These are phyloP conservation scores for Temnothorax curvispinosus DNA, from an alignment of 1,140 invertebrate genomes.

Conservation along the genomic window DNA sequence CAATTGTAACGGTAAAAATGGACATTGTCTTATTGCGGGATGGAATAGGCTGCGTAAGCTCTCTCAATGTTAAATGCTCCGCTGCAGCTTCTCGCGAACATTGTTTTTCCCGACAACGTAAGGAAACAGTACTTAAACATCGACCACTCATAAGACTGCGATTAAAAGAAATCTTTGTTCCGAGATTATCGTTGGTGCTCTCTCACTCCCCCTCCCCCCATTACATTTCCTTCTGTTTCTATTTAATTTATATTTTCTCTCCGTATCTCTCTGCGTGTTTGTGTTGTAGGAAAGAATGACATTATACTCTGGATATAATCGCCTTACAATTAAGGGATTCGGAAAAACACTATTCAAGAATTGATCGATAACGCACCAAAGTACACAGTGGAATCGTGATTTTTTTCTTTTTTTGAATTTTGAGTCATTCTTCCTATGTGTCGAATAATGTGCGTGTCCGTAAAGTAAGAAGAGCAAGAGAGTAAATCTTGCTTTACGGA, in stretches of 20 bases:
- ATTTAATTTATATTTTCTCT: constrained; percentile 24
- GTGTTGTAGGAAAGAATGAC: neutral
- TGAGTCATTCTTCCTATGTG: neutral
- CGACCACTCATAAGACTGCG: constrained; percentile 11
- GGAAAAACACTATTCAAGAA: neutral
- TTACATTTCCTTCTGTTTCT: neutral
- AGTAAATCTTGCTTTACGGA: neutral
- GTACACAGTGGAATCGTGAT: constrained; percentile 5
- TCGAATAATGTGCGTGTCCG: neutral
- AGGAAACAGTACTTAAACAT: neutral
- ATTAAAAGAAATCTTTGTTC: constrained; percentile 2
- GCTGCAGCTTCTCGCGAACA: constrained; percentile 24
- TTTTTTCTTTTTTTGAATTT: neutral
- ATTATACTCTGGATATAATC: neutral
- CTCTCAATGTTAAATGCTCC: constrained; percentile 71
- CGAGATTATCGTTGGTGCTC: neutral
- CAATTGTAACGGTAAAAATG: constrained; percentile 76
- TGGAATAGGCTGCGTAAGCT: constrained; percentile 77
- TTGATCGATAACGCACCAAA: neutral
- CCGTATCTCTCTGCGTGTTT: neutral
- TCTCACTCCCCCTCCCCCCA: neutral
- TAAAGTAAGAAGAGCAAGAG: neutral
- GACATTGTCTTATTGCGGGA: constrained; percentile 76
- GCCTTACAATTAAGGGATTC: neutral
- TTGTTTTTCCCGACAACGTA: constrained; percentile 6